Evolutionary conservation across 2,888 invertebrate species (phyloP).

Genomic region (Elegia similella): DNA sequence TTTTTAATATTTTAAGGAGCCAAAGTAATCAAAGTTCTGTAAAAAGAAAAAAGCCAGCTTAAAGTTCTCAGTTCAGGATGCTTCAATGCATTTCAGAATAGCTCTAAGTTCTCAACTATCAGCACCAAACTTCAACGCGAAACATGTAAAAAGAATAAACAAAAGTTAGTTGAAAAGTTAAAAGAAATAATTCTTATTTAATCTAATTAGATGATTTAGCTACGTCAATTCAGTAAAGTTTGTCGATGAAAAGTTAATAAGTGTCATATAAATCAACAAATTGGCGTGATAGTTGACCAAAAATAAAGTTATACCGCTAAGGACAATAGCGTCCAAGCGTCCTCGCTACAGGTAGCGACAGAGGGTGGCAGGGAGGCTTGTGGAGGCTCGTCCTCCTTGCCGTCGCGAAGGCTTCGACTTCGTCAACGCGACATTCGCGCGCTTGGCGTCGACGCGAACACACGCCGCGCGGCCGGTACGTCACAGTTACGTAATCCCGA

Average conservation of each 20-base stretch:
- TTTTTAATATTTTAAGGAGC: no score
- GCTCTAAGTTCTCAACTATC: no score
- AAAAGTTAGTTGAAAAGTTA: no score
- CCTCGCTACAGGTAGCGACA: slow-evolving; percentile 37
- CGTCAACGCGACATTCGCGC: slow-evolving; percentile 62
- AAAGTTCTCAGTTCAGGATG: no score
- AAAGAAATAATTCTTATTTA: no score
- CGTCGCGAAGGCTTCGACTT: slow-evolving; percentile 47
- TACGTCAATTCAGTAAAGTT: no score
- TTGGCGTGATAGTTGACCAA: slow-evolving; percentile 31
- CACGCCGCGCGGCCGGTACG: slow-evolving; percentile 58
- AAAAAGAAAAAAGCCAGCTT: no score
- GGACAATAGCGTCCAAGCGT: slow-evolving; percentile 36
- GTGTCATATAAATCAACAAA: slow-evolving; percentile 15
- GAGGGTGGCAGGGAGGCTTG: slow-evolving; percentile 31
- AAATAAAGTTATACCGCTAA: slow-evolving; percentile 38
- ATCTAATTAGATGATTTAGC: no score
- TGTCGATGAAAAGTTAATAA: neutral
- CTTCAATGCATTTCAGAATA: no score
- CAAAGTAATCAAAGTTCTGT: no score
- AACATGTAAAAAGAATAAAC: no score
- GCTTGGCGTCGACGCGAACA: slow-evolving; percentile 55
- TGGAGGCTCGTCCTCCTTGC: slow-evolving; percentile 31
- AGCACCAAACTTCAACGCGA: no score
- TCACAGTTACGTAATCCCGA: slow-evolving; percentile 66